Conservation (phyloP, 2,797 vertebrate genomes). For the Notolepis coatsorum region DNA sequence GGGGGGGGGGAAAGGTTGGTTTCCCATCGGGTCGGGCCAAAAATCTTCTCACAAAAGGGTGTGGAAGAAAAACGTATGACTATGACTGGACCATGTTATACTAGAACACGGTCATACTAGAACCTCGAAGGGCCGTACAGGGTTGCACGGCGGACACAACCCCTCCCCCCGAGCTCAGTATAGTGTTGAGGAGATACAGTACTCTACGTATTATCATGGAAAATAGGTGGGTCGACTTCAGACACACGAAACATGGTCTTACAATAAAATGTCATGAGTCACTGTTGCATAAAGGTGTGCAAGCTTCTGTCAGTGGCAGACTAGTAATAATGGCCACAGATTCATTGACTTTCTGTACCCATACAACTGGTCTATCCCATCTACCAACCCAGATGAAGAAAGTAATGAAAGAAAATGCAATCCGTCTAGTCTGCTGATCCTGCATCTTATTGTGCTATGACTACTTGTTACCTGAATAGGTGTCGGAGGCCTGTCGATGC, state of each 20-base stretch:
- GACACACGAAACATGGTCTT: conserved; percentile 21
- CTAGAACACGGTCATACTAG: conserved; percentile 13
- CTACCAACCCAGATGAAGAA: too few relatives aligned
- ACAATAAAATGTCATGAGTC: conserved; percentile 30
- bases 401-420: conserved; percentile 25
- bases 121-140: conserved; percentile 37
- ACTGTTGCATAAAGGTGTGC: conserved; percentile 43
- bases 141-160: conserved; percentile 29
- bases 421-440: conserved; percentile 12
- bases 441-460: conserved; percentile 55
- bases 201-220: conserved; percentile 20
- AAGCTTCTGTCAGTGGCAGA: conserved; percentile 14
- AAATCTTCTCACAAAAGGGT: background rate
- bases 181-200: conserved; percentile 30
- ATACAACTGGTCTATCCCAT: conserved; percentile 42
- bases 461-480: conserved; percentile 46
- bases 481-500: conserved; percentile 29
- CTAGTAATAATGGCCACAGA: conserved; percentile 3
- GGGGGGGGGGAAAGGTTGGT: conserved; percentile 1
- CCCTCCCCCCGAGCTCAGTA: conserved; percentile 54
- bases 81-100: conserved; percentile 15
- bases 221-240: conserved; percentile 34
- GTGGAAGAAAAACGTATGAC: conserved; percentile 34
- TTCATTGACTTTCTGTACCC: conserved; percentile 16
- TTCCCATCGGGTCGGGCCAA: conserved; percentile 24